These are phyloP conservation scores for Microcaecilia unicolor DNA, from an alignment of 2,797 vertebrate species.

Conservation along the genomic window DNA sequence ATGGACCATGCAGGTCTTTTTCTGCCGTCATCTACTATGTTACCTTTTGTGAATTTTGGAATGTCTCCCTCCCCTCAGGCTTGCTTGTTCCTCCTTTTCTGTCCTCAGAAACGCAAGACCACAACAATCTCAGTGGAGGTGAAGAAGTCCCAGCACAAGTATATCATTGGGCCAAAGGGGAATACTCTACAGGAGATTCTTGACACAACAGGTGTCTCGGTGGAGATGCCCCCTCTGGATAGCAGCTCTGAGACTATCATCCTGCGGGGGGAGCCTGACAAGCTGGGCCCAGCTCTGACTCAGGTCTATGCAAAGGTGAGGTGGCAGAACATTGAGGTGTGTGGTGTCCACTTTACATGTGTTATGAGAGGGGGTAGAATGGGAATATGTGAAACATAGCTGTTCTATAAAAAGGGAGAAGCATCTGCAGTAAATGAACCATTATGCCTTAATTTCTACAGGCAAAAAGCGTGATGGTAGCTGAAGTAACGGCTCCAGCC, in stretches of 20 bases:
- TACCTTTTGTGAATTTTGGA: too few relatives aligned
- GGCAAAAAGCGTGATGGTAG: constrained; percentile 65
- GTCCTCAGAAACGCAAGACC: constrained; percentile 63
- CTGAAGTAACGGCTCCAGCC: constrained; percentile 63
- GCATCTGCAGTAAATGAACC: too few relatives aligned
- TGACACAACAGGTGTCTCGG: constrained; percentile 60
- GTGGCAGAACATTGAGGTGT: too few relatives aligned
- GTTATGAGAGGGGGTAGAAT: background rate
- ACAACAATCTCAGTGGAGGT: constrained; percentile 67
- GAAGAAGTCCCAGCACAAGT: constrained; percentile 72
- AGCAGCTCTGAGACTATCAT: constrained; percentile 67
- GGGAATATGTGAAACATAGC: background rate
- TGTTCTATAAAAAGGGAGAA: too few relatives aligned
- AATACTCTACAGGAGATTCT: constrained; percentile 72
- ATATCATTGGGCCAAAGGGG: constrained; percentile 60
- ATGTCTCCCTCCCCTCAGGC: too few relatives aligned
- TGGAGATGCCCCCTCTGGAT: constrained; percentile 64
- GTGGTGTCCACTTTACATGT: too few relatives aligned
- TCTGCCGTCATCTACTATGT: too few relatives aligned
- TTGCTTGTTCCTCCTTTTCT: background rate
- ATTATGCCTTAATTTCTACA: too few relatives aligned
- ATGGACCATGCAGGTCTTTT: too few relatives aligned
- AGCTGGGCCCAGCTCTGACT: constrained; percentile 58
- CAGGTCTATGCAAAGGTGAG: constrained; percentile 67
- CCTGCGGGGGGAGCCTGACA: constrained; percentile 61